Evolutionary conservation across 1,140 invertebrate genomes (phyloP).

Genomic region (Heliothis virescens): DNA sequence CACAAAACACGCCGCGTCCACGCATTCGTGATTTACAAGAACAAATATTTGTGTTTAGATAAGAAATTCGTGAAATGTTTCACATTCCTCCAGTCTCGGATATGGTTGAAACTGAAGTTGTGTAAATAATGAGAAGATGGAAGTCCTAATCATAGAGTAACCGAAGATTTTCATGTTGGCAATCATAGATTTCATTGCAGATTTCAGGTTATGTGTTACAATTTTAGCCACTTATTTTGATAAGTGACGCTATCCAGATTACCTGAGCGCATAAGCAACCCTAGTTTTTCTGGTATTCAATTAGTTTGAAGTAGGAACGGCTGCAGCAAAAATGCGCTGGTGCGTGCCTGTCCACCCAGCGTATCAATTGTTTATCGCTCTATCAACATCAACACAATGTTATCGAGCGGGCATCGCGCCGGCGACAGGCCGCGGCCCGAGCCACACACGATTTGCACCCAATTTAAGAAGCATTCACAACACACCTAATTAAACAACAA

Average conservation of each 20-base stretch:
- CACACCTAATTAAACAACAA: slow-evolving; percentile 47
- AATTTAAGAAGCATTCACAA: slow-evolving; percentile 40
- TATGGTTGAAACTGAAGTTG: not conserved
- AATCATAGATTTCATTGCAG: not conserved
- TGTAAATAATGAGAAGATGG: not conserved
- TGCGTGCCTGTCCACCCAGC: slow-evolving; percentile 46
- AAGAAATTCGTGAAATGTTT: slow-evolving; percentile 7
- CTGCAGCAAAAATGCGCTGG: slow-evolving; percentile 4
- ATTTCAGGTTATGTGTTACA: too few relatives aligned
- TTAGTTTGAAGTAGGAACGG: not conserved
- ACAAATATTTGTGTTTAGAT: slow-evolving; percentile 18
- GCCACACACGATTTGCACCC: slow-evolving; percentile 35
- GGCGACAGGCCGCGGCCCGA: slow-evolving; percentile 9
- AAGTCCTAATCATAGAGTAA: not conserved
- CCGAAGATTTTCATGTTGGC: not conserved
- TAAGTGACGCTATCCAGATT: not conserved
- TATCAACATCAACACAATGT: slow-evolving; percentile 67
- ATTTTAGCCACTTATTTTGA: too few relatives aligned
- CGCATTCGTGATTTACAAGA: slow-evolving; percentile 38
- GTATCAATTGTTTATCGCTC: slow-evolving; percentile 57
- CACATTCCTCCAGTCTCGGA: slow-evolving; percentile 11
- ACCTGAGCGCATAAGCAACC: not conserved
- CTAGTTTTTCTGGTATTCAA: slow-evolving; percentile 1
- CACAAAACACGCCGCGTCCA: slow-evolving; percentile 29
- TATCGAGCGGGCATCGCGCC: slow-evolving; percentile 56